Evolutionary conservation across 2,888 invertebrate genomes (phyloP).

Genomic region (Tiliacea aurago): DNA sequence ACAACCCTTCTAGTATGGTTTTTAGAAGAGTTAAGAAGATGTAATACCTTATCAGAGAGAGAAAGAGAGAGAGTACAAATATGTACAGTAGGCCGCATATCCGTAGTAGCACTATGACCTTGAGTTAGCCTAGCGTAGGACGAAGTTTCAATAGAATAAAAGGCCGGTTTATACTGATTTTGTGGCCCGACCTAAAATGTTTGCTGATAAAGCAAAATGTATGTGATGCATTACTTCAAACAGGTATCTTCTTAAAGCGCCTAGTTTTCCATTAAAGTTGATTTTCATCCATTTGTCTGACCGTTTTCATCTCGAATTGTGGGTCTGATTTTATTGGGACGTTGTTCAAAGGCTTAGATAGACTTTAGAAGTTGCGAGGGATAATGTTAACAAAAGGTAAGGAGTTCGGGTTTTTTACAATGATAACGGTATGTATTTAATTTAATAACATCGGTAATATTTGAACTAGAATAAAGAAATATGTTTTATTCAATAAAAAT

Average conservation of each 20-base stretch:
- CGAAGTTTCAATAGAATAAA: background rate
- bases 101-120: background rate
- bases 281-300: conserved; percentile 43
- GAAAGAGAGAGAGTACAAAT: no score
- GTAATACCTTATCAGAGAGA: background rate
- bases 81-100: background rate
- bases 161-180: background rate
- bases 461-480: background rate
- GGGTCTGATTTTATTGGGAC: conserved; percentile 38
- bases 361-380: conserved; percentile 20
- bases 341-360: conserved; percentile 20
- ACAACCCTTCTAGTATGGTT: background rate
- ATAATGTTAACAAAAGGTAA: conserved; percentile 20
- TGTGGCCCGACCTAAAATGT: background rate
- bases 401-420: background rate
- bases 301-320: conserved; percentile 39
- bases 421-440: background rate
- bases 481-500: background rate
- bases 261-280: conserved; percentile 19
- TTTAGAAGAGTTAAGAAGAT: background rate
- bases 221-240: background rate
- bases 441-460: background rate
- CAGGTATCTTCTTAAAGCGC: background rate
- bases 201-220: background rate
- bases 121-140: background rate